Evolutionary conservation across 37 sponge, comb jelly and placozoan genomes (phyloP).

Genomic region (Halisarca cf. caerulea): DNA sequence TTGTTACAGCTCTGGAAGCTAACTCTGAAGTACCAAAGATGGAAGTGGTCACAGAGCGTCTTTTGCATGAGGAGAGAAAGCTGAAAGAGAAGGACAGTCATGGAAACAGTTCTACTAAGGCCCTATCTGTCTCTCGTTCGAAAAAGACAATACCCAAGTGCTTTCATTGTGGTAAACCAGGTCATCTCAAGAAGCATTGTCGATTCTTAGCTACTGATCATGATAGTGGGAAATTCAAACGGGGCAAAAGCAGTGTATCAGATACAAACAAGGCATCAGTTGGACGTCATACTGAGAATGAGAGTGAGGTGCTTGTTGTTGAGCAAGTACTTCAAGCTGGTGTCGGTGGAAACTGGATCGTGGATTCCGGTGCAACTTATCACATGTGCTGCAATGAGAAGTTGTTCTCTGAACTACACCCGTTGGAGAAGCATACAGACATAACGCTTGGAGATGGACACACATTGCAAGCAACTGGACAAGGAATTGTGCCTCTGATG

Average conservation of each 20-base stretch:
- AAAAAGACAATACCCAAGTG: conserved; percentile 19
- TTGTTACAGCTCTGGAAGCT: conserved; percentile 63
- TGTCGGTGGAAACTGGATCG: conserved; percentile 13
- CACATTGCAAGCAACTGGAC: conserved; percentile 3
- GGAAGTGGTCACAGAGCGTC: conserved; percentile 46
- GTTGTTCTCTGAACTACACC: not conserved
- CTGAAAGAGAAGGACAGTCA: not conserved
- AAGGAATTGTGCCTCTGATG: conserved; percentile 9
- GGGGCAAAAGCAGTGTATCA: not conserved
- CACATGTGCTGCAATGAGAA: conserved; percentile 8
- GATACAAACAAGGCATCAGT: not conserved
- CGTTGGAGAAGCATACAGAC: not conserved
- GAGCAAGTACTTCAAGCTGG: not conserved
- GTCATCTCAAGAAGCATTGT: conserved; percentile 2
- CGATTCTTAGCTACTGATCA: not conserved
- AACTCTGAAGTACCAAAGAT: conserved; percentile 45
- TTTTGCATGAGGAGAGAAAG: conserved; percentile 43
- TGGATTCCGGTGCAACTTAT: conserved; percentile 41
- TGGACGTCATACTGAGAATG: not conserved
- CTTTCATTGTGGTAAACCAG: conserved; percentile 28
- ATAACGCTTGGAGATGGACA: conserved; percentile 25
- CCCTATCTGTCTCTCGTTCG: not conserved
- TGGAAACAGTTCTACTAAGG: not conserved
- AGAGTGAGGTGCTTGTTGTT: not conserved
- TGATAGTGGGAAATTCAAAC: not conserved